phyloP scores from a whole-genome alignment of 2,113 vertebrate genomes.

The Zootoca vivipara region DNA sequence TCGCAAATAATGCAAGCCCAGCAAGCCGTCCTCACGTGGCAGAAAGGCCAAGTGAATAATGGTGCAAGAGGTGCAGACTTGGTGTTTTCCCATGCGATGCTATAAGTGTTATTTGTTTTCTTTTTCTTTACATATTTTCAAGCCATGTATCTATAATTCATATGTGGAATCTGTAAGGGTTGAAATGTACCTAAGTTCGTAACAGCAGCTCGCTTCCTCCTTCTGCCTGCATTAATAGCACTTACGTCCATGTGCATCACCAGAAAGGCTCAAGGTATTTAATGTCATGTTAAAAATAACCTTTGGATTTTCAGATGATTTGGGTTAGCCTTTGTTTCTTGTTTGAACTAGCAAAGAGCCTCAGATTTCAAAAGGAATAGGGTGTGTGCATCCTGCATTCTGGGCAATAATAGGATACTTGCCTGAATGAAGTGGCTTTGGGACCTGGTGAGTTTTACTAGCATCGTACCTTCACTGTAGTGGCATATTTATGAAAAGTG shows the following conservation, averaged over 20 bases:
- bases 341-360: neutral
- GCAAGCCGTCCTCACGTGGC: neutral
- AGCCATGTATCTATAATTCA: neutral
- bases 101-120: neutral
- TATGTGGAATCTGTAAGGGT: neutral
- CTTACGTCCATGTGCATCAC: no score
- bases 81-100: neutral
- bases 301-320: rapidly evolving
- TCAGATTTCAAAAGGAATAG: neutral
- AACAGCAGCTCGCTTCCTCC: neutral
- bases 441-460: neutral
- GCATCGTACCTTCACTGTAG: neutral
- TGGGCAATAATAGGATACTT: neutral
- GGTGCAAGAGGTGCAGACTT: neutral
- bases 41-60: neutral
- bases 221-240: neutral
- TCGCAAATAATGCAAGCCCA: neutral
- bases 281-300: neutral
- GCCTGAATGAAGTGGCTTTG: neutral
- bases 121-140: no score
- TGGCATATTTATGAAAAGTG: neutral
- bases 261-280: neutral
- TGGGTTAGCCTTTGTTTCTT: neutral
- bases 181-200: neutral
- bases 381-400: neutral